These are phyloP conservation scores for Bos indicus DNA, from an alignment of 2,113 vertebrate species.

Conservation along the genomic window DNA sequence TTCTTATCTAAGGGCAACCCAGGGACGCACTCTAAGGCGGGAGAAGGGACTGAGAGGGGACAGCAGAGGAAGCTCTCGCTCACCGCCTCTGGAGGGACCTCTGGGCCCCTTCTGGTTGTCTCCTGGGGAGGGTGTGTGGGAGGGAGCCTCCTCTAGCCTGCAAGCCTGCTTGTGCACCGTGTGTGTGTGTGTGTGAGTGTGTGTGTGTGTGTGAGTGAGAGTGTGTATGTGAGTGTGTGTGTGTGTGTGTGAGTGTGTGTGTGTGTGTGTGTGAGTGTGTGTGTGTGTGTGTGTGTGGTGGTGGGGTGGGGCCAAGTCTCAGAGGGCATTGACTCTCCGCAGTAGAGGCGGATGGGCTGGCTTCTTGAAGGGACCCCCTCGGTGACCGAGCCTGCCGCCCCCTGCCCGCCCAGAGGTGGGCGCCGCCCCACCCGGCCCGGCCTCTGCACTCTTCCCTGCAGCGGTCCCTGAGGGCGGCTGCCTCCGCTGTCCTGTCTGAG, in stretches of 20 bases:
- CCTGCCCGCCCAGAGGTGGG: conserved; percentile 59
- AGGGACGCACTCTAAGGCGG: conserved; percentile 51
- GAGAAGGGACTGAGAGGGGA: background rate
- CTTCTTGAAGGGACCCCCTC: conserved; percentile 40
- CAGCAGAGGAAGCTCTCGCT: conserved; percentile 1
- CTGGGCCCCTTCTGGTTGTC: background rate
- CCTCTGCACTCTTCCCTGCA: conserved; percentile 63
- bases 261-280: no score
- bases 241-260: no score
- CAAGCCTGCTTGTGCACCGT: rapidly evolving
- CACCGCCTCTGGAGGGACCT: conserved; percentile 31
- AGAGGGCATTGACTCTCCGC: background rate
- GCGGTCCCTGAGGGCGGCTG: conserved; percentile 39
- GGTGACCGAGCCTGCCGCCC: conserved; percentile 3
- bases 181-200: no score
- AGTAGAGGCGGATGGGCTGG: conserved; percentile 50
- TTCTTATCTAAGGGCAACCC: conserved; percentile 66
- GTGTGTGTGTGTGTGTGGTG: background rate
- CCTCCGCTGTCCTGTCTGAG: conserved; percentile 51
- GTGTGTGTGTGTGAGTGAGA: background rate
- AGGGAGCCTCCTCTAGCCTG: no score
- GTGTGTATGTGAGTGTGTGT: no score
- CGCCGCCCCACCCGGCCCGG: conserved; percentile 66
- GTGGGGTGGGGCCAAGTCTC: background rate
- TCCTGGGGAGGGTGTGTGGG: background rate